phyloP scores from a whole-genome alignment of 2,113 vertebrate genomes.

The Pica pica region DNA sequence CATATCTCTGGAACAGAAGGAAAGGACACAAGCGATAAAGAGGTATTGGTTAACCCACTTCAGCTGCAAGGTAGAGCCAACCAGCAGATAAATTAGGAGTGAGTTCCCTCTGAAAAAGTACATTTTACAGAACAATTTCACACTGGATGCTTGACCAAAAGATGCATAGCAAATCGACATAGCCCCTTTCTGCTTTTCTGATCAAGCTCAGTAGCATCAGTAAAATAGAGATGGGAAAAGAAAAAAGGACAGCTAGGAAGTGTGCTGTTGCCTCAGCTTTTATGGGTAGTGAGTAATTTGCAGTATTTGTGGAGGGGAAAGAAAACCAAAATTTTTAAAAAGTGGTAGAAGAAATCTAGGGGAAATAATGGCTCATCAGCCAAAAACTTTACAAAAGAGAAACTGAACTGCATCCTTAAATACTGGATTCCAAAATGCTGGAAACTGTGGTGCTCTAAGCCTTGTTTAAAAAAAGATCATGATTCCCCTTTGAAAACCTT shows the following conservation, averaged over 20 bases:
- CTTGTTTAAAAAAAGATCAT: constrained; percentile 29
- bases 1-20: not conserved
- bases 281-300: not conserved
- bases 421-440: not conserved
- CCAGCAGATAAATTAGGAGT: constrained; percentile 6
- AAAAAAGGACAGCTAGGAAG: not conserved
- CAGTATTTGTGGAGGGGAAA: not conserved
- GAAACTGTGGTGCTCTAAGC: not conserved
- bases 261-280: not conserved
- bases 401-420: constrained; percentile 13
- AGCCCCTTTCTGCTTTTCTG: constrained; percentile 25
- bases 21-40: not conserved
- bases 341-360: not conserved
- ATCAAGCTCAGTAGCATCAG: not conserved
- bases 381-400: constrained; percentile 16
- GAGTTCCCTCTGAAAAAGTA: not conserved
- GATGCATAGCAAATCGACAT: constrained; percentile 25
- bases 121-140: constrained; percentile 50
- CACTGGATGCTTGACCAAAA: constrained; percentile 30
- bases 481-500: constrained; percentile 48
- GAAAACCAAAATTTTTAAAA: not conserved
- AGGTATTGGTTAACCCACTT: not conserved
- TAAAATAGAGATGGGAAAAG: not conserved
- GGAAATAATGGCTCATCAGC: not conserved
- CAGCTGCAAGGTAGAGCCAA: not conserved